Conservation (phyloP, 2,888 invertebrate genomes). For the Caenorhabditis zanzibari region DNA sequence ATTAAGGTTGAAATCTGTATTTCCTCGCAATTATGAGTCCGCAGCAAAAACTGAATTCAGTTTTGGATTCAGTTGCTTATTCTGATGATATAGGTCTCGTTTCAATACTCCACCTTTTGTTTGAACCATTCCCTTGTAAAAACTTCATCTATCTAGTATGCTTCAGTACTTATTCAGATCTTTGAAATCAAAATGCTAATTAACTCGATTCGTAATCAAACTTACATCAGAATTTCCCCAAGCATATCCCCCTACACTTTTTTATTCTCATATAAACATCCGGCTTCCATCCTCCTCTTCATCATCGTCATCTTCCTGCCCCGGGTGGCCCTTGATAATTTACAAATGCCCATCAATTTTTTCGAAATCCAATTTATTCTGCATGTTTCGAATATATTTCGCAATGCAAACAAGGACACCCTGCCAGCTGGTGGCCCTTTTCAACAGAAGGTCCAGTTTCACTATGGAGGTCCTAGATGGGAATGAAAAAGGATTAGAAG, state of each 20-base stretch:
- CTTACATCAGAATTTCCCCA: not conserved
- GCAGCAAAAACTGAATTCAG: no score
- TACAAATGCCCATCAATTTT: constrained; percentile 4
- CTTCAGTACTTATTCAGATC: not conserved
- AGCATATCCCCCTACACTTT: not conserved
- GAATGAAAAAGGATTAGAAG: constrained; percentile 27
- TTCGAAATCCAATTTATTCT: constrained; percentile 18
- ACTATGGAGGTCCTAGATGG: constrained; percentile 1
- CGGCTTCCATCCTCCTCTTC: constrained; percentile 10
- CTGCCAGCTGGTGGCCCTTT: constrained; percentile 4
- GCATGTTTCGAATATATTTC: constrained; percentile 22
- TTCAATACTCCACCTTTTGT: no score
- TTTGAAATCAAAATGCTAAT: not conserved
- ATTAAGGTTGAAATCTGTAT: no score
- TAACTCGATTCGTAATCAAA: not conserved
- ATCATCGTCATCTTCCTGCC: not conserved
- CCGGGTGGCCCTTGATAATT: constrained; percentile 24
- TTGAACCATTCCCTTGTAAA: not conserved
- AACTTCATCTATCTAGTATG: not conserved
- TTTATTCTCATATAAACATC: not conserved
- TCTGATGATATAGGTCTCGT: no score
- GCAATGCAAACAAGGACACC: constrained; percentile 25
- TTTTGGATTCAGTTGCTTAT: no score
- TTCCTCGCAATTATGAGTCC: no score
- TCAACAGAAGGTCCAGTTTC: constrained; percentile 32